phyloP scores from a whole-genome alignment of 2,888 invertebrate genomes.

The Megamerina dolium region DNA sequence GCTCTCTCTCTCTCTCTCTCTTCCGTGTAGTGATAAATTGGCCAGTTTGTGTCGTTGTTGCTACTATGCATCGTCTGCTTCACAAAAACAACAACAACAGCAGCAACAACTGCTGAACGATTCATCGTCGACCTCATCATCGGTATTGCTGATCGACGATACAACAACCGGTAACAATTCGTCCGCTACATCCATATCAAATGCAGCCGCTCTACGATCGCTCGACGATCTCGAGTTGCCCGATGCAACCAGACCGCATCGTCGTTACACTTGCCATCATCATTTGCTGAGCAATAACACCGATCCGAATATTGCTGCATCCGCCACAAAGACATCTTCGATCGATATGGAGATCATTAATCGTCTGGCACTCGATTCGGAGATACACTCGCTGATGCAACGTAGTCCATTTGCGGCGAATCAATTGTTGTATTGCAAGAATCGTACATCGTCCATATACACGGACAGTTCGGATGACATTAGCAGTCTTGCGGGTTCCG shows the following conservation, averaged over 20 bases:
- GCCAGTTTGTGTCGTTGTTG: constrained; percentile 47
- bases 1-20: not conserved
- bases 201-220: constrained; percentile 55
- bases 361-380: constrained; percentile 50
- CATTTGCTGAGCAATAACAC: constrained; percentile 41
- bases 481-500: constrained; percentile 72
- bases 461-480: constrained; percentile 84
- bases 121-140: constrained; percentile 50
- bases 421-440: constrained; percentile 56
- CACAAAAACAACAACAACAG: constrained; percentile 23
- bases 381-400: constrained; percentile 49
- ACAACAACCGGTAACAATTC: constrained; percentile 43
- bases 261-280: constrained; percentile 45
- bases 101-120: constrained; percentile 38
- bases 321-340: constrained; percentile 26
- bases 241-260: constrained; percentile 36
- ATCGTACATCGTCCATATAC: constrained; percentile 73
- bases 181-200: constrained; percentile 25
- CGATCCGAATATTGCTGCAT: constrained; percentile 42
- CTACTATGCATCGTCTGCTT: constrained; percentile 35
- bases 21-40: constrained; percentile 37
- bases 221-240: constrained; percentile 55
- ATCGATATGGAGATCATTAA: constrained; percentile 52
- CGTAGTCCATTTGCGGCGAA: constrained; percentile 50
- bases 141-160: constrained; percentile 57